Evolutionary conservation across 2,797 vertebrate genomes (phyloP), one percentile per base, ranked within the genome.

Genomic region (Hirundo rustica): DNA sequence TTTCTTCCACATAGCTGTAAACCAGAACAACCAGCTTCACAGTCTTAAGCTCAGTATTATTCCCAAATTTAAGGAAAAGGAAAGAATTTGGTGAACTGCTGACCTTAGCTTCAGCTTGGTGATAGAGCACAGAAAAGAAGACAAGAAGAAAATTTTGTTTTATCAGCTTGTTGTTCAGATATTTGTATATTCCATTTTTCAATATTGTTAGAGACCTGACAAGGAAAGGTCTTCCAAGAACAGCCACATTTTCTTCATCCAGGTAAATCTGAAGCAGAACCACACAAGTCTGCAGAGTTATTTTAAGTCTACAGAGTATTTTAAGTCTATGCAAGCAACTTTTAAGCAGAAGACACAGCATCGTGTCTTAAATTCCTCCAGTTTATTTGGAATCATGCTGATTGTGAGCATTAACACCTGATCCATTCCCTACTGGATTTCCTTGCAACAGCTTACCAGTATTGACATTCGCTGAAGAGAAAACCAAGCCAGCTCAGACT

Each of bases 341-440:
- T 85, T 54, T 64, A 71, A 79, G 60, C 32, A 47, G 34, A 91
- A 64, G 20, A 79, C 25, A 44, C 3, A 22, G 5, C 9, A 61
- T 4, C 38, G 30, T 81, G 91, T 88, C 36, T 65, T 60, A 51
- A 85, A 68, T 88, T 85, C 36, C n/a, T 74, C 47, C 42, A 27
- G 19, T 71, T 92, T 68, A 20, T 89, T 80, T 65, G 54, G 68
- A 89, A 67, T 65, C 27, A 25, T 27, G 11, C 34, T 92, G 75
- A 75, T 53, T 45, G 19, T 68, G 76, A 91, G 58, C 58, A 93
- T 91, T 94, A 89, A 75, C 73, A 94, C 90, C 88, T 73, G 84
- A 92, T 51, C 68, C 47, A 42, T 80, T 96, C 89, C 82, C 85
- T 72, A 7, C 16, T 88, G 87, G 66, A 79, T 92, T 85, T 58